phyloP scores from a whole-genome alignment of 64 coral and sea anemone species.

The Actinia tenebrosa region DNA sequence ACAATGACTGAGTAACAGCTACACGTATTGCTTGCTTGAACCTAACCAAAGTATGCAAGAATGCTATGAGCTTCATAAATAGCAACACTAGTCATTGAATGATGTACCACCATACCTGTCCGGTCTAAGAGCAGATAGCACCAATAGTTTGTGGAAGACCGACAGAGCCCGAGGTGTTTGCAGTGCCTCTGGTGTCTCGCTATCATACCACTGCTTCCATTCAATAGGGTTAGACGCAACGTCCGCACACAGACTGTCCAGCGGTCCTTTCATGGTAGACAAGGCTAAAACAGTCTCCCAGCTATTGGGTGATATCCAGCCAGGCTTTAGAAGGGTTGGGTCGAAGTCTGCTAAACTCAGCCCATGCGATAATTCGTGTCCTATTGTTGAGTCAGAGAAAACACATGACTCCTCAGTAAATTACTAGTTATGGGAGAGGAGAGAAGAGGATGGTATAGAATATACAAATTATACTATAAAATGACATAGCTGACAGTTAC shows the following conservation, averaged over 20 bases:
- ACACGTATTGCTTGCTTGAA: slow-evolving; percentile 54
- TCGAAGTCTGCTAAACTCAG: slow-evolving; percentile 89
- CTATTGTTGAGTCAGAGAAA: slow-evolving; percentile 6
- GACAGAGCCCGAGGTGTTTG: slow-evolving; percentile 25
- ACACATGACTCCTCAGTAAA: too few species aligned
- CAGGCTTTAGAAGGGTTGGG: slow-evolving; percentile 82
- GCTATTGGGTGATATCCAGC: slow-evolving; percentile 60
- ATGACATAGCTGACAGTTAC: background rate
- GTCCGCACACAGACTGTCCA: slow-evolving; percentile 86
- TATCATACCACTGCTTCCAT: slow-evolving; percentile 83
- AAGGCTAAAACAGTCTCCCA: slow-evolving; percentile 75
- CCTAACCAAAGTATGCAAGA: slow-evolving; percentile 4
- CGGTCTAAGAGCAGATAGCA: slow-evolving; percentile 77
- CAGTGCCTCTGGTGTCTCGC: slow-evolving; percentile 47
- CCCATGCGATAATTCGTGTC: slow-evolving; percentile 33
- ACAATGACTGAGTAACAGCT: slow-evolving; percentile 51
- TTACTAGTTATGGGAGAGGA: too few species aligned
- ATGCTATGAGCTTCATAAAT: too few species aligned
- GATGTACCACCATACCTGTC: slow-evolving; percentile 32
- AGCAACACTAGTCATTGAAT: too few species aligned
- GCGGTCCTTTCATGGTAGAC: slow-evolving; percentile 72
- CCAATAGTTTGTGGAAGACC: slow-evolving; percentile 48
- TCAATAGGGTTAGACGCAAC: slow-evolving; percentile 64
- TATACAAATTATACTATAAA: too few species aligned
- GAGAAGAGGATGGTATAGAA: background rate